These are phyloP conservation scores for Antechinus flavipes DNA, from an alignment of 2,113 vertebrate species.

Conservation along the genomic window DNA sequence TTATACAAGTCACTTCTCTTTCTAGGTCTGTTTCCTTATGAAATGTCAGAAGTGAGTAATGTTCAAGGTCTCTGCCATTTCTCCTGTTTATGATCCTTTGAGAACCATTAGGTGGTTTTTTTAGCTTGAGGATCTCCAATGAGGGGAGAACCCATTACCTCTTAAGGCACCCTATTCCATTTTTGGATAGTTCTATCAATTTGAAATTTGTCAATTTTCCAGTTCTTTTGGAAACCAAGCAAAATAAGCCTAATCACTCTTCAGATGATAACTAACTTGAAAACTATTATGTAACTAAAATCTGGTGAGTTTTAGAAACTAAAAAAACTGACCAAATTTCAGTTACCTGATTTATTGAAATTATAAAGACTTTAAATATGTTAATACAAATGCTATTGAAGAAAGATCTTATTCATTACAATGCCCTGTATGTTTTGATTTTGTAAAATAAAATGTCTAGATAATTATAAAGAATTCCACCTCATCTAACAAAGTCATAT, in stretches of 20 bases:
- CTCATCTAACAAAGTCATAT: neutral
- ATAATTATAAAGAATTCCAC: neutral
- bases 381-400: neutral
- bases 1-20: neutral
- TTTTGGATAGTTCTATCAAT: neutral
- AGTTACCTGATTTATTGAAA: neutral
- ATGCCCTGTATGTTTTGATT: neutral
- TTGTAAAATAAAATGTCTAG: neutral
- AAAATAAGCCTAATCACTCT: neutral
- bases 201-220: neutral
- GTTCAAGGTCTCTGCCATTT: neutral
- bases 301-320: too few species aligned
- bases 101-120: neutral
- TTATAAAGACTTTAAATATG: neutral
- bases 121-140: neutral
- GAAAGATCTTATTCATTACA: neutral
- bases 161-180: neutral
- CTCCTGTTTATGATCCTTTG: neutral
- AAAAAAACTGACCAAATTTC: neutral
- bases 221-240: neutral
- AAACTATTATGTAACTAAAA: neutral
- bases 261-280: neutral
- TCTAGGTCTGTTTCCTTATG: neutral
- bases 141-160: neutral
- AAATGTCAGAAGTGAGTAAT: neutral